Conservation (phyloP, 1,140 invertebrate species). For the Drosophila mauritiana region DNA sequence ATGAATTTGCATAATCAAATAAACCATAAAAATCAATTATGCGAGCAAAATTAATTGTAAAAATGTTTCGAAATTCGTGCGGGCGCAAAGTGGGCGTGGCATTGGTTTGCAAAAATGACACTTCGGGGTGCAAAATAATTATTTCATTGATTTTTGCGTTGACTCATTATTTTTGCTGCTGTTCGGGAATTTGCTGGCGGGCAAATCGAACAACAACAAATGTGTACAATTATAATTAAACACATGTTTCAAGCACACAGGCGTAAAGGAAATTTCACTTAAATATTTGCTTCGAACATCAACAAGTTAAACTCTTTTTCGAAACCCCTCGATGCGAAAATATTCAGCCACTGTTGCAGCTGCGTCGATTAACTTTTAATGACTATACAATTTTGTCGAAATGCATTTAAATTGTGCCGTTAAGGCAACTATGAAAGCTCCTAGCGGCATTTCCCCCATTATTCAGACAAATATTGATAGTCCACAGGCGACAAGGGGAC, state of each 20-base stretch:
- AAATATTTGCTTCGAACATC: constrained; percentile 59
- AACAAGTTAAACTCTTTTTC: constrained; percentile 67
- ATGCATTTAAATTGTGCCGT: constrained; percentile 49
- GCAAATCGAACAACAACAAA: constrained; percentile 21
- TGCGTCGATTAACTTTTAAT: constrained; percentile 65
- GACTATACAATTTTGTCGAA: constrained; percentile 29
- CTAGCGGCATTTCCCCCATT: constrained; percentile 35
- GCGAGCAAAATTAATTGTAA: constrained; percentile 54
- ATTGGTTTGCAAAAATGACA: constrained; percentile 22
- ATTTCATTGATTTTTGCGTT: constrained; percentile 54
- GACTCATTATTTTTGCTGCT: constrained; percentile 42
- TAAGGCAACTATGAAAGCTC: constrained; percentile 21
- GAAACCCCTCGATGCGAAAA: constrained; percentile 7
- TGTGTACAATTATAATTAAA: constrained; percentile 45
- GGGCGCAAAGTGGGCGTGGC: not conserved
- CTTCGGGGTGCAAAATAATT: constrained; percentile 38
- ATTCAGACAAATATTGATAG: constrained; percentile 37
- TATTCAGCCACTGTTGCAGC: constrained; percentile 3
- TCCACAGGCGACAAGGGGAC: constrained; percentile 3
- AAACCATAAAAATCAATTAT: constrained; percentile 66
- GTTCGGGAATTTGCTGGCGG: constrained; percentile 1
- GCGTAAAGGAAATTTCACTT: constrained; percentile 3
- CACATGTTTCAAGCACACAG: constrained; percentile 38
- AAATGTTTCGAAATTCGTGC: constrained; percentile 21
- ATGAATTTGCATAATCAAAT: constrained; percentile 60